Conservation (phyloP, 2,113 vertebrate species). For the Haemorhous mexicanus region DNA sequence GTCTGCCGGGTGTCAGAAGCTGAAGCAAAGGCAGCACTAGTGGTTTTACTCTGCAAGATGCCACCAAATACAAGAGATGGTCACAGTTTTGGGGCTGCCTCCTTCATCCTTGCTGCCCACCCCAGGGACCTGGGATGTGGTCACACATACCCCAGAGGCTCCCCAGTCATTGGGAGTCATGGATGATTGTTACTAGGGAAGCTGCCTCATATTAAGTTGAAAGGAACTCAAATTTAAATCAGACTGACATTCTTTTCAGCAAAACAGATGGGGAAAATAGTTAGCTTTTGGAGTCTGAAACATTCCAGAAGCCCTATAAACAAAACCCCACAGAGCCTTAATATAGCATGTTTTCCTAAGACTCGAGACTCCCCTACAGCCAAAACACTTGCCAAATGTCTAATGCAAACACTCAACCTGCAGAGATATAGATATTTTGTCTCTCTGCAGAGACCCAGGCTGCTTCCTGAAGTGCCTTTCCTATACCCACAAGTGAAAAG, state of each 20-base stretch:
- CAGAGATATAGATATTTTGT: neutral
- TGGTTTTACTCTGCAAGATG: neutral
- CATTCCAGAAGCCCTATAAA: neutral
- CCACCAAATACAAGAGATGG: rapidly evolving
- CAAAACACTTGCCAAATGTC: neutral
- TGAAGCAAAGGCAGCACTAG: neutral
- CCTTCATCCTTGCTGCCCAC: neutral
- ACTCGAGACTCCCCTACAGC: neutral
- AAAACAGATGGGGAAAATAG: neutral
- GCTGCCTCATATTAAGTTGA: neutral
- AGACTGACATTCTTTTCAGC: neutral
- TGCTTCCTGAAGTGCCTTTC: neutral
- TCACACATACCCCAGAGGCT: neutral
- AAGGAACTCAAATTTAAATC: neutral
- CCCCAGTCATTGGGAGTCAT: neutral
- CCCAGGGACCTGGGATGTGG: neutral
- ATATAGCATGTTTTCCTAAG: neutral
- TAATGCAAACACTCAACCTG: neutral
- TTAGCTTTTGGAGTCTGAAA: neutral
- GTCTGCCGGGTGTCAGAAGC: neutral
- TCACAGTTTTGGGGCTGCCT: neutral
- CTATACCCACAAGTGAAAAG: neutral
- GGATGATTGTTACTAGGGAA: neutral
- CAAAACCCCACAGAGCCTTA: neutral
- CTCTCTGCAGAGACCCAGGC: neutral